Conservation (phyloP, 2,797 vertebrate genomes). For the Octomys mimax region DNA sequence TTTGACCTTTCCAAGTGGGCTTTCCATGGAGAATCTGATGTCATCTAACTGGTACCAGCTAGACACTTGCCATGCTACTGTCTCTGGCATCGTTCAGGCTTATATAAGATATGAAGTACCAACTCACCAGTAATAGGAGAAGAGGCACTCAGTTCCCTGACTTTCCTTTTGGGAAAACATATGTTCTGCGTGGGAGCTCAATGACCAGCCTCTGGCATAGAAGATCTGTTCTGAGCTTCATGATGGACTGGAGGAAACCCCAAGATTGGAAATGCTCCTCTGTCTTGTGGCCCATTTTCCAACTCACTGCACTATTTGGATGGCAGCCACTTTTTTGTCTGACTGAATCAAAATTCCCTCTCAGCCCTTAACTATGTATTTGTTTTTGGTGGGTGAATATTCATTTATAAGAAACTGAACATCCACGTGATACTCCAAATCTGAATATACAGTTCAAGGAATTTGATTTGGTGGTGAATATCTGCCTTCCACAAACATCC, state of each 20-base stretch:
- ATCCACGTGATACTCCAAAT: neutral
- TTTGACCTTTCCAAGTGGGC: slow-evolving; percentile 52
- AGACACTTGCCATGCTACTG: neutral
- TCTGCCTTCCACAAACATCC: slow-evolving; percentile 41
- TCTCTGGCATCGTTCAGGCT: neutral
- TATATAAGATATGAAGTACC: neutral
- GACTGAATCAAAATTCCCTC: neutral
- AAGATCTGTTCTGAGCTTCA: neutral
- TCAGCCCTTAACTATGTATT: neutral
- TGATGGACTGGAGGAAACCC: neutral
- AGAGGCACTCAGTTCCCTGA: neutral
- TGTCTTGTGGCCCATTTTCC: neutral
- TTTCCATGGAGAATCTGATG: slow-evolving; percentile 39
- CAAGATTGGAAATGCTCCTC: neutral
- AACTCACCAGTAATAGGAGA: neutral
- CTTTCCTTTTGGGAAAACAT: slow-evolving; percentile 46
- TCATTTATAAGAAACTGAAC: neutral
- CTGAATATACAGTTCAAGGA: neutral
- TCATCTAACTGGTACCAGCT: neutral
- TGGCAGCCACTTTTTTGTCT: neutral
- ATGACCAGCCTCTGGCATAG: neutral
- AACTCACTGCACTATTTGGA: neutral
- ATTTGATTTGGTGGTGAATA: neutral
- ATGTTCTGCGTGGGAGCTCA: neutral
- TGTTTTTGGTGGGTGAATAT: neutral